phyloP scores from a whole-genome alignment of 2,113 vertebrate species.

The Neolamprologus toae region DNA sequence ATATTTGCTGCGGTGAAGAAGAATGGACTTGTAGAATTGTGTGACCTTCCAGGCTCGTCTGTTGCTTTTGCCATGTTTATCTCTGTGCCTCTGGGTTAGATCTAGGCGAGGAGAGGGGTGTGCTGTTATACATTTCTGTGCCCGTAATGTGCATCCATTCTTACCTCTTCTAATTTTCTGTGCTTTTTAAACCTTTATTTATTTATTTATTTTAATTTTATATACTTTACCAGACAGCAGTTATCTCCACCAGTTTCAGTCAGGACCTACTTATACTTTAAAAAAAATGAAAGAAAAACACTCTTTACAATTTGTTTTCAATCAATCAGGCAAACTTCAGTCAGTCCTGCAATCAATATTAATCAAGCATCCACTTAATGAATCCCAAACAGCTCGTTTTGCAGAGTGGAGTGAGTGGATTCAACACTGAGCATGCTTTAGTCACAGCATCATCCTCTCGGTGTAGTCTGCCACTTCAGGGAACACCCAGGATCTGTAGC shows the following conservation, averaged over 20 bases:
- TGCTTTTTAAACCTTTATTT: background rate
- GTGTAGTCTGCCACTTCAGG: background rate
- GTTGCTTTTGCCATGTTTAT: background rate
- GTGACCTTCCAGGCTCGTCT: background rate
- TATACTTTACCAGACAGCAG: background rate
- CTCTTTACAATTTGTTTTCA: background rate
- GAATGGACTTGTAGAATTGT: background rate
- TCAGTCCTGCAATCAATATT: background rate
- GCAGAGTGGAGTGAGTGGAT: background rate
- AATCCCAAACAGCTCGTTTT: background rate
- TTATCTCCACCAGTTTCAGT: background rate
- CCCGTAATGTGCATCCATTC: background rate
- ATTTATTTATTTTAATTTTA: background rate
- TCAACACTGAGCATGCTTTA: background rate
- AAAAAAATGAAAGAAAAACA: background rate
- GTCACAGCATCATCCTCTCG: background rate
- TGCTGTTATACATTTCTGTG: background rate
- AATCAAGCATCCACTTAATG: background rate
- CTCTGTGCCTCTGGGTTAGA: background rate
- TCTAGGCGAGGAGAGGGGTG: background rate
- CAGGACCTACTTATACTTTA: background rate
- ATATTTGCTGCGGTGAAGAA: background rate
- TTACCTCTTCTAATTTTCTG: background rate
- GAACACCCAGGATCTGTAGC: constrained; percentile 7
- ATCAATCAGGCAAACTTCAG: background rate